These are phyloP conservation scores for Sinodicranocentrus sp. DNA, from an alignment of 2,888 invertebrate genomes.

Conservation along the genomic window DNA sequence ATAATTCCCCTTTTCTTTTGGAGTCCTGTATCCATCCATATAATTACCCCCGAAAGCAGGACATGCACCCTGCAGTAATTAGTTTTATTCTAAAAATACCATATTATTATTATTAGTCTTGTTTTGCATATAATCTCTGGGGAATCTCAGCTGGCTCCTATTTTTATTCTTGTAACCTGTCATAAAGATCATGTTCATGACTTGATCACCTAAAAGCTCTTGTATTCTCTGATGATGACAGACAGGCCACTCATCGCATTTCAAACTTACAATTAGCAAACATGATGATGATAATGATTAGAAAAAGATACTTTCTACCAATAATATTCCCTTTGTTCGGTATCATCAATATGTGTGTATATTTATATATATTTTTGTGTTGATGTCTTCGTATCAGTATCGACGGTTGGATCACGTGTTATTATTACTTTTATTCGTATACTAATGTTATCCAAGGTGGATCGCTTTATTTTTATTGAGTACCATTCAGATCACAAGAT, in stretches of 20 bases:
- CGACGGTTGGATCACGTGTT: background rate
- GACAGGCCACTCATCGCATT: background rate
- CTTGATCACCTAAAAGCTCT: slow-evolving; percentile 29
- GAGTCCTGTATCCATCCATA: too few species aligned
- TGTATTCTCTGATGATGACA: background rate
- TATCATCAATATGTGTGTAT: too few species aligned
- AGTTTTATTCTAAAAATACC: background rate
- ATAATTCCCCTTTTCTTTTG: too few species aligned
- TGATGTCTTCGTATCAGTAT: too few species aligned
- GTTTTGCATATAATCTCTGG: background rate
- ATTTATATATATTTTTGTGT: too few species aligned
- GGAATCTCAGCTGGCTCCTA: background rate
- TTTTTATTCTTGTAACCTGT: background rate
- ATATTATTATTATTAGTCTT: background rate
- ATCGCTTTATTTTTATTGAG: slow-evolving; percentile 14
- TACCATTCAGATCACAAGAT: slow-evolving; percentile 6
- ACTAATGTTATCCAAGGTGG: slow-evolving; percentile 7
- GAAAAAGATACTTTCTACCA: too few species aligned
- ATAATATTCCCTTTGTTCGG: too few species aligned
- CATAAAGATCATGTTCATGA: slow-evolving; percentile 18
- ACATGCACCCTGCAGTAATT: background rate
- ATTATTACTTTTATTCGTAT: background rate
- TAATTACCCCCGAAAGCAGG: too few species aligned
- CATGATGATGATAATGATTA: too few species aligned
- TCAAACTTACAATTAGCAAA: background rate